phyloP scores from a whole-genome alignment of 2,113 vertebrate genomes.

The Vombatus ursinus region DNA sequence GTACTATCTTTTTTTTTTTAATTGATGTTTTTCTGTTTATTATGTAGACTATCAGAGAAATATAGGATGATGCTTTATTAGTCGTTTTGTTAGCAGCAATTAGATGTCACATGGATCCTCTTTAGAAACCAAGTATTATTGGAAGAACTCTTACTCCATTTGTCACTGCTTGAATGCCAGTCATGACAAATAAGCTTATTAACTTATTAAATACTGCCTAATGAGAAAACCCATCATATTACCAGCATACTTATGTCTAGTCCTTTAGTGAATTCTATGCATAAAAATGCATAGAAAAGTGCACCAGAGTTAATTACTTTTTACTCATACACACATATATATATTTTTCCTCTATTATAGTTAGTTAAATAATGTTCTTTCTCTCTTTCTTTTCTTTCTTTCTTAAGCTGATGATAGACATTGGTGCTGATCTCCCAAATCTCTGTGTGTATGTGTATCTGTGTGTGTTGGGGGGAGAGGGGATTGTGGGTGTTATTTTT shows the following conservation, averaged over 20 bases:
- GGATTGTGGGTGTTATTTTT: background rate
- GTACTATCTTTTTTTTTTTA: background rate
- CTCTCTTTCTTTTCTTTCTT: background rate
- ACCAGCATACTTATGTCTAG: constrained; percentile 62
- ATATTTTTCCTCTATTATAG: constrained; percentile 24
- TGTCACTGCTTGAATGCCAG: background rate
- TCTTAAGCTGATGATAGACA: background rate
- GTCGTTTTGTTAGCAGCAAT: background rate
- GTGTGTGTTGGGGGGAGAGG: background rate
- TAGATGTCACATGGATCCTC: background rate
- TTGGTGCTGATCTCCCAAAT: background rate
- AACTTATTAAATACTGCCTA: constrained; percentile 59
- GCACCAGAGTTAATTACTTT: constrained; percentile 16
- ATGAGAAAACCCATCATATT: constrained; percentile 49
- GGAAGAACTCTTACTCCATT: background rate
- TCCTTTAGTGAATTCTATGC: constrained; percentile 51
- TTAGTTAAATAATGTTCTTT: constrained; percentile 39
- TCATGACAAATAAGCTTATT: background rate
- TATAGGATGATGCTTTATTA: background rate
- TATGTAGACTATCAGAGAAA: background rate
- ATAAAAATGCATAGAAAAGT: background rate
- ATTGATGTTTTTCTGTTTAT: background rate
- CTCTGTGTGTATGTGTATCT: background rate
- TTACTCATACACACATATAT: constrained; percentile 9
- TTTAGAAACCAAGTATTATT: too few relatives aligned